These are phyloP conservation scores for Macheiramphus alcinus DNA, from an alignment of 2,113 vertebrate species.

Conservation along the genomic window DNA sequence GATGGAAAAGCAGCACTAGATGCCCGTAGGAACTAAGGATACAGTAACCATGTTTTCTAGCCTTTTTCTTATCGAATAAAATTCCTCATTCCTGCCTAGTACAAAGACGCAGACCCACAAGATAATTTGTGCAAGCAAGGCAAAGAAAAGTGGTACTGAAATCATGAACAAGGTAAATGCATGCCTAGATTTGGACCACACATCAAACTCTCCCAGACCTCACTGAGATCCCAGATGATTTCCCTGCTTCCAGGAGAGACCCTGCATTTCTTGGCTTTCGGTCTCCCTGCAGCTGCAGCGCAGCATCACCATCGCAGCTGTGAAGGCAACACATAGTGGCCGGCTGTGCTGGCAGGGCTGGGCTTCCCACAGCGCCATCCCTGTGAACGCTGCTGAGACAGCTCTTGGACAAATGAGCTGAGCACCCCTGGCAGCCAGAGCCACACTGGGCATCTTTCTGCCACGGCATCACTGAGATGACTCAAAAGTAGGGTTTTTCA, in stretches of 20 bases:
- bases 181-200: neutral
- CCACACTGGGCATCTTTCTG: neutral
- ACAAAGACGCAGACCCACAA: neutral
- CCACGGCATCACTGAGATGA: rapidly evolving
- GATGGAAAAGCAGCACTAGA: neutral
- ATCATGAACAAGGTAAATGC: neutral
- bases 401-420: neutral
- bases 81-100: neutral
- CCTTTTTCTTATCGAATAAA: neutral
- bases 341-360: neutral
- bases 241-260: neutral
- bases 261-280: neutral
- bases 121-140: neutral
- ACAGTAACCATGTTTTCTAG: neutral
- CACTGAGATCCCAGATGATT: neutral
- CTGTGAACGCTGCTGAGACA: neutral
- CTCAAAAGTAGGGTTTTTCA: neutral
- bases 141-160: neutral
- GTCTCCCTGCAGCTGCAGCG: neutral
- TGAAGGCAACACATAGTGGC: neutral
- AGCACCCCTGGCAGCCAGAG: neutral
- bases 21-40: neutral
- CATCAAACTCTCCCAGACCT: neutral
- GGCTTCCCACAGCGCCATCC: neutral
- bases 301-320: neutral